These are phyloP conservation scores for Cetonia aurata DNA, from an alignment of 2,888 invertebrate species.

Conservation along the genomic window DNA sequence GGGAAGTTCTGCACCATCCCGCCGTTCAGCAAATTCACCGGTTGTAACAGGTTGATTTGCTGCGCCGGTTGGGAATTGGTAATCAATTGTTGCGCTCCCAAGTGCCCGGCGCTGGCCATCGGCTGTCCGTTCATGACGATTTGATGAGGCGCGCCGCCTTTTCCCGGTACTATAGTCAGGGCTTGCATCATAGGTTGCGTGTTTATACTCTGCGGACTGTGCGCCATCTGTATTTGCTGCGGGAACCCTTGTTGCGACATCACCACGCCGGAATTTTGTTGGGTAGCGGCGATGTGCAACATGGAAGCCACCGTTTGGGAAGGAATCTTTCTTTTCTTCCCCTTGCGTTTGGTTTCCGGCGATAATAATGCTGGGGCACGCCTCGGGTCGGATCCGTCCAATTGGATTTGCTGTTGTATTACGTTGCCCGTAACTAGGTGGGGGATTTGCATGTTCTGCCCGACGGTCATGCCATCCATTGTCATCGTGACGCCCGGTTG, in stretches of 20 bases:
- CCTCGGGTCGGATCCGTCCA: slow-evolving; percentile 71
- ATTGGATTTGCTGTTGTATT: slow-evolving; percentile 70
- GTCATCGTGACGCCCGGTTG: slow-evolving; percentile 82
- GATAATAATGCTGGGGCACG: slow-evolving; percentile 69
- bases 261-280: slow-evolving; percentile 74
- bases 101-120: slow-evolving; percentile 70
- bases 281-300: slow-evolving; percentile 75
- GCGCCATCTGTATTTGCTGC: slow-evolving; percentile 79
- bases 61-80: slow-evolving; percentile 68
- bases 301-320: slow-evolving; percentile 79
- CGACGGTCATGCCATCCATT: slow-evolving; percentile 78
- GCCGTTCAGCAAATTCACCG: slow-evolving; percentile 83
- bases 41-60: slow-evolving; percentile 83
- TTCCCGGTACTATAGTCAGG: slow-evolving; percentile 82
- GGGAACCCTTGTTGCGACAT: slow-evolving; percentile 73
- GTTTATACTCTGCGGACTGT: slow-evolving; percentile 76
- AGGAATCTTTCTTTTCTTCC: slow-evolving; percentile 80
- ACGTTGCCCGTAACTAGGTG: slow-evolving; percentile 78
- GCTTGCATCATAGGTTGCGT: slow-evolving; percentile 81
- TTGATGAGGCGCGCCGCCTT: slow-evolving; percentile 79
- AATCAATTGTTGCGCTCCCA: slow-evolving; percentile 78
- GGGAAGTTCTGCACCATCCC: slow-evolving; percentile 82
- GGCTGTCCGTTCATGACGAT: slow-evolving; percentile 82
- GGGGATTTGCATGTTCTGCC: slow-evolving; percentile 78
- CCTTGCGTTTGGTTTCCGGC: slow-evolving; percentile 74